A percentile compares a stretch with the other conserved stretches of the same genome.
phyloP scores from a whole-genome alignment of 2,888 invertebrate genomes.

The Harmothoe impar region DNA sequence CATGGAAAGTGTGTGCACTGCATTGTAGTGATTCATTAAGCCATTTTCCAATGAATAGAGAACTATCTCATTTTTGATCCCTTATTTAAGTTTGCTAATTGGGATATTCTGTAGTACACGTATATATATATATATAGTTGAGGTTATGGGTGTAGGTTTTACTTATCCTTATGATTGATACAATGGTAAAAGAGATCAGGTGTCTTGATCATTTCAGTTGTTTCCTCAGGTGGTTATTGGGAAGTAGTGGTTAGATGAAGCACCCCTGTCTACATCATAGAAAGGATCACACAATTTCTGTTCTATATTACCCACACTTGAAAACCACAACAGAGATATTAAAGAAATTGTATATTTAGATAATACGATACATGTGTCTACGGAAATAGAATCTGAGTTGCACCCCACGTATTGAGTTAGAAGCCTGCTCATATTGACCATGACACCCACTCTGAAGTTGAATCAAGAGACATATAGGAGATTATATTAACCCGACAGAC shows the following conservation, averaged over 20 bases:
- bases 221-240: background rate
- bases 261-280: background rate
- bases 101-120: background rate
- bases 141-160: slow-evolving; percentile 41
- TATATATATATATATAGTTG: background rate
- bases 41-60: background rate
- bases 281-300: background rate
- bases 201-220: background rate
- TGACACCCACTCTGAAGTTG: too few relatives aligned
- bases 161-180: background rate
- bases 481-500: too few relatives aligned
- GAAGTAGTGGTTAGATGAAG: background rate
- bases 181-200: background rate
- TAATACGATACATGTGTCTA: too few relatives aligned
- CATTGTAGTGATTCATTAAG: background rate
- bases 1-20: background rate
- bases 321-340: background rate
- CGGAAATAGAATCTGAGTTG: too few relatives aligned
- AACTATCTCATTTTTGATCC: background rate
- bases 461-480: too few relatives aligned
- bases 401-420: too few relatives aligned
- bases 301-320: background rate
- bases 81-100: background rate
- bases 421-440: too few relatives aligned
- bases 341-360: too few relatives aligned